Evolutionary conservation across 2,888 invertebrate species (phyloP).

Genomic region (Deladenus siricidicola): DNA sequence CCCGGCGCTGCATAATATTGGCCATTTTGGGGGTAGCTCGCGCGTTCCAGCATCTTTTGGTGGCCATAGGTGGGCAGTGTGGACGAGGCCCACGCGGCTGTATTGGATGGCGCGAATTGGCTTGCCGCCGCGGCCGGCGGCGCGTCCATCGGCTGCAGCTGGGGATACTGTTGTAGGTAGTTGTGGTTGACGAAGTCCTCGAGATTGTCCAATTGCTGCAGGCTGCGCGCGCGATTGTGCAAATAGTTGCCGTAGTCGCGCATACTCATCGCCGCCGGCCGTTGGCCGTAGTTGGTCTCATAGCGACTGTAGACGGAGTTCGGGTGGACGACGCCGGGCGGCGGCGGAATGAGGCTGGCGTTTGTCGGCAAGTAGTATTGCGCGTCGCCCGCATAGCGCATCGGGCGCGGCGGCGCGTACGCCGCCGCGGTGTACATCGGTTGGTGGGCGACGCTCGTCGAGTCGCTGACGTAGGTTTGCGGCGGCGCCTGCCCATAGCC

Average conservation of each 20-base stretch:
- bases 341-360: background rate
- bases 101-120: no score
- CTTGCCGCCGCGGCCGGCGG: background rate
- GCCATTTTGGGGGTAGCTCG: background rate
- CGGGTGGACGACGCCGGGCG: background rate
- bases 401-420: background rate
- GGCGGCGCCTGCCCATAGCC: no score
- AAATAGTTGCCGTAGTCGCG: slow-evolving; percentile 47
- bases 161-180: background rate
- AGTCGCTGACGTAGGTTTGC: no score
- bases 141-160: slow-evolving; percentile 1
- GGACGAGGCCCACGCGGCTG: background rate
- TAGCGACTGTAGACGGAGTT: slow-evolving; percentile 41
- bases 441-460: no score
- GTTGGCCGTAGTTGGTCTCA: slow-evolving; percentile 49
- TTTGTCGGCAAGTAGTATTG: background rate
- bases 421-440: no score
- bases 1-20: background rate
- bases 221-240: slow-evolving; percentile 23
- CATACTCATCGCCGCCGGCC: slow-evolving; percentile 35
- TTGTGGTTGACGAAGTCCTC: slow-evolving; percentile 25
- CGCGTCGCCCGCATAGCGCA: background rate
- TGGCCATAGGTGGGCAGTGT: background rate
- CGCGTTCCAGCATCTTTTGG: background rate
- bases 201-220: slow-evolving; percentile 17